Percentiles rank a stretch among this genome's conserved stretches.
Conservation (phyloP, 2,113 vertebrate genomes). For the Zingel zingel region DNA sequence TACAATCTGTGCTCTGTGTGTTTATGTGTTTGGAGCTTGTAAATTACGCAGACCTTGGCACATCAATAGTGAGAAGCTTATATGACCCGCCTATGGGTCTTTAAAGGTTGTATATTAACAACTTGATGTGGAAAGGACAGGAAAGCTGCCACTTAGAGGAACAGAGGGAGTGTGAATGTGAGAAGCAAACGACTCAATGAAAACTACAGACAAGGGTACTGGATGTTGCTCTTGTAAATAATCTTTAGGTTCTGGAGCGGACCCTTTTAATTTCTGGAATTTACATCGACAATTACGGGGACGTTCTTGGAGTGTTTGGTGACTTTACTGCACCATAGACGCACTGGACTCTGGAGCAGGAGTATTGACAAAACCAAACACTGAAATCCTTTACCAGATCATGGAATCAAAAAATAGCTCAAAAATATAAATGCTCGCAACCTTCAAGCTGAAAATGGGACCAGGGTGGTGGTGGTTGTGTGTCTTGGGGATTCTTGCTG, state of each 20-base stretch:
- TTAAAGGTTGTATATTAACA: constrained; percentile 83
- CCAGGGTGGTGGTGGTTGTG: constrained; percentile 28
- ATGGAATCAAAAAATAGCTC: constrained; percentile 18
- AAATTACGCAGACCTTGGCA: constrained; percentile 50
- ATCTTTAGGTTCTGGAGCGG: not conserved
- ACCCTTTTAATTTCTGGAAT: not conserved
- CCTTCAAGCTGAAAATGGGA: constrained; percentile 52
- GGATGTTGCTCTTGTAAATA: not conserved
- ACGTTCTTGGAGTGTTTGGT: not conserved
- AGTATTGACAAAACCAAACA: not conserved
- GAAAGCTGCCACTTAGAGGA: constrained; percentile 22
- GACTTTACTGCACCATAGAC: not conserved
- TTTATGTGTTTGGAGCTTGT: constrained; percentile 3
- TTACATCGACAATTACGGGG: not conserved
- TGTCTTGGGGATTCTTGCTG: constrained; percentile 37
- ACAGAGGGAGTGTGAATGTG: constrained; percentile 27
- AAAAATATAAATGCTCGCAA: not conserved
- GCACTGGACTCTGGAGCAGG: not conserved
- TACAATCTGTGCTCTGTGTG: constrained; percentile 2
- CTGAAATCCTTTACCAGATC: not conserved
- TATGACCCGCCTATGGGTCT: constrained; percentile 47
- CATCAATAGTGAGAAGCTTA: constrained; percentile 34
- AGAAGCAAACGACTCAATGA: not conserved
- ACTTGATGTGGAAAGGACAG: constrained; percentile 20
- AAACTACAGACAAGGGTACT: not conserved